Evolutionary conservation across 2,888 invertebrate genomes (phyloP), one percentile per base, ranked within the genome.

Genomic region (Callinectes sapidus): DNA sequence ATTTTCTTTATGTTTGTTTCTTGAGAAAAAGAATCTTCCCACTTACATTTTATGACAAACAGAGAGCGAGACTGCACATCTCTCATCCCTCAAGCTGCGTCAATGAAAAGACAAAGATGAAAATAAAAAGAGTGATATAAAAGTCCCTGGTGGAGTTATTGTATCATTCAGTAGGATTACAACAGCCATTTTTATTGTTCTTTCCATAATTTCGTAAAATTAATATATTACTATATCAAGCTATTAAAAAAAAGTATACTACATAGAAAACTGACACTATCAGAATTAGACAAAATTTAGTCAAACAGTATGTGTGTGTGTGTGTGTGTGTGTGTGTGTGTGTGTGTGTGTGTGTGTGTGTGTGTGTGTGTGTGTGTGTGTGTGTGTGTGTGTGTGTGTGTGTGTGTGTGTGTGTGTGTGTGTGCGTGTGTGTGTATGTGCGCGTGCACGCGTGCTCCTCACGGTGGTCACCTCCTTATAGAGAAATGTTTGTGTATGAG

Each of bases 311-410:
- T n/a, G 23, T 61, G 71, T 71, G 71, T 71, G 71, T n/a, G 71
- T 71, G 71, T 71, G 28, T 71, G 61, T 23, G 23, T 23, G 61
- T 61, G 61, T 61, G 61, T 61, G 61, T 61, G 61, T 61, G 85
- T 85, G 85, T 85, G 8, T 18, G 16, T n/a, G 23, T 61, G 71
- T 71, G 71, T 71, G 71, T n/a, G 71, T 71, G 71, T 71, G 28
- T 71, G 61, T 23, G 23, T 23, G 61, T 61, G 61, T 61, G 61
- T 61, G 61, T 61, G 61, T 61, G 85, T 85, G 85, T 85, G 85
- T 85, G 85, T 85, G 85, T 85, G 85, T 85, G 85, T 85, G 85
- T 85, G 85, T 85, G 85, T 85, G 85, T 85, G 85, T 85, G 85
- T 85, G 85, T 85, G 85, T 85, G 85, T 85, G 85, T 85, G 85